A percentile compares a stretch with the other conserved stretches of the same genome.
Conservation (phyloP, 1,140 invertebrate genomes). For the Trichonephila clavata region DNA sequence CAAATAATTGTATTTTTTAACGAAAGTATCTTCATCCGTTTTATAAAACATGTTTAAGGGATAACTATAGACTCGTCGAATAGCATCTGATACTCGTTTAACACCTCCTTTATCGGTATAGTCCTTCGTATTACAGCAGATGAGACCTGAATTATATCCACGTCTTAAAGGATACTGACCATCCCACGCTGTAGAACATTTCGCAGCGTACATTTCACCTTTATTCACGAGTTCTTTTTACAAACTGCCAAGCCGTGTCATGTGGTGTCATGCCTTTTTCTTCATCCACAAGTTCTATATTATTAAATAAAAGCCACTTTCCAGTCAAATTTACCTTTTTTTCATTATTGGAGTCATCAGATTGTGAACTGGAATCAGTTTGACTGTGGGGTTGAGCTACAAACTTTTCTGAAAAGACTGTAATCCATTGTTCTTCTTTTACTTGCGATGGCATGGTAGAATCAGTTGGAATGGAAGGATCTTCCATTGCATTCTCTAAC, state of each 20-base stretch:
- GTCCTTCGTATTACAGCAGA: slow-evolving; percentile 23
- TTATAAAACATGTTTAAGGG: slow-evolving; percentile 2
- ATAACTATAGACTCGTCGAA: neutral
- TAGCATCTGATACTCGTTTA: neutral
- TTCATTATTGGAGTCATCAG: too few relatives aligned
- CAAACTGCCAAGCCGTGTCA: slow-evolving; percentile 23
- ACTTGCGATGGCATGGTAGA: neutral
- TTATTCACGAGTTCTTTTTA: neutral
- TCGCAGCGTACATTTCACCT: neutral
- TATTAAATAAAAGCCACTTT: too few relatives aligned
- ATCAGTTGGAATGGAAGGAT: neutral
- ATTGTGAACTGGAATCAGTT: too few relatives aligned
- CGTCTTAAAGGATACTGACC: neutral
- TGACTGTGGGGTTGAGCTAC: too few relatives aligned
- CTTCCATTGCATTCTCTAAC: neutral
- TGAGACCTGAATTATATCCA: neutral
- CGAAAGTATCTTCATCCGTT: neutral
- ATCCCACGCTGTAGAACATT: slow-evolving; percentile 7
- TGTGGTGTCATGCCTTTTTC: neutral
- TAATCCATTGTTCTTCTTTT: neutral
- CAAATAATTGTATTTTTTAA: neutral
- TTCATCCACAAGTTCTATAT: neutral
- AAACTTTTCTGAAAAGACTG: neutral
- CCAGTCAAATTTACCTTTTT: too few relatives aligned
- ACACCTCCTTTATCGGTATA: neutral